Base-by-base conservation (phyloP, 2,888 invertebrate species). In the Tupiocoris notatus region DNA sequence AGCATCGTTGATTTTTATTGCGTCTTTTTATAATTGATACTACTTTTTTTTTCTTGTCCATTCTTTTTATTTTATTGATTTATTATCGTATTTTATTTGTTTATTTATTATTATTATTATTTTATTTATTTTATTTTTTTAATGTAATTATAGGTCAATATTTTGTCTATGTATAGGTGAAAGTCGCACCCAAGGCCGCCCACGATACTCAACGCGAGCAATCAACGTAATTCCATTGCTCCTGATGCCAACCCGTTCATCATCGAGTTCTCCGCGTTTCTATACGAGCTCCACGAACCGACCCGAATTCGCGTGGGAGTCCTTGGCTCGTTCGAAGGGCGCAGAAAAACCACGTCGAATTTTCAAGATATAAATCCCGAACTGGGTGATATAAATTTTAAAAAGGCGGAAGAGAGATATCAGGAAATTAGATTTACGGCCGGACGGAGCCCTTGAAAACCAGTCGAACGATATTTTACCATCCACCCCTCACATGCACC, bases 321-420 rank as follows among this genome's bases (percentile, higher is more conserved):
- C 39, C 12, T 39, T 39, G 12, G 63, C 63, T 21, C 1, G 59
- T 7, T 12, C 7, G n/a, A 6, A 23, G 23, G 25, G 25, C 39
- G 18, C 17, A 17, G 25, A 24, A 70, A 70, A 70, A 22, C 22
- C 59, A 23, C 70, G 59, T 70, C 70, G 70, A 58, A 70, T 59
- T 59, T 39, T 59, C 70, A 18, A 70, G 59, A 54, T 6, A 70
- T 70, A 70, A 70, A 70, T 70, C 70, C 59, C 24, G 17, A 2
- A 23, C 58, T 18, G 20, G 22, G 70, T 24, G 58, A 59, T 70
- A 59, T 70, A 70, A 70, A 70, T 70, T 70, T 24, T 24, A 66
- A 70, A 70, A 24, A 2, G 58, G 16, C 25, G 70, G 58, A 70
- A 70, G 70, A 70, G 24, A 70, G 70, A 70, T 59, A 70, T 70